Evolutionary conservation across 1,140 invertebrate genomes (phyloP).

Genomic region (Eupristina koningsbergeri): DNA sequence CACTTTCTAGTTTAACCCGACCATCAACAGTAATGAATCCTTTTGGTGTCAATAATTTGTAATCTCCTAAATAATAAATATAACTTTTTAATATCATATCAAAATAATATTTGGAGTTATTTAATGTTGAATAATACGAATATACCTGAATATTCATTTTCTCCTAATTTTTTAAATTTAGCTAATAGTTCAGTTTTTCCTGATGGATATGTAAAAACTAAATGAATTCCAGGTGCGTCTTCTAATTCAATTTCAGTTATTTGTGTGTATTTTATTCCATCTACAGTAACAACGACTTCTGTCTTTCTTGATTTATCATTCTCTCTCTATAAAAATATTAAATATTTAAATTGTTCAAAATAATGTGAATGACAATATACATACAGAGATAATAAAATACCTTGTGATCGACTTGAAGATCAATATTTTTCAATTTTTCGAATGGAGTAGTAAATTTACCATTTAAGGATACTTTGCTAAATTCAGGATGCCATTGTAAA

Average conservation of each 20-base stretch:
- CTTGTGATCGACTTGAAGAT: constrained; percentile 74
- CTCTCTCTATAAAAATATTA: constrained; percentile 63
- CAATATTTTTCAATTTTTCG: constrained; percentile 75
- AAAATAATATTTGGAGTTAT: not conserved
- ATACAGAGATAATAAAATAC: constrained; percentile 58
- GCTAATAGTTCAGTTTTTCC: constrained; percentile 73
- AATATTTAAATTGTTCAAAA: not conserved
- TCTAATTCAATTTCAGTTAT: constrained; percentile 68
- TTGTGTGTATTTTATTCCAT: constrained; percentile 73
- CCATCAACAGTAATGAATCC: constrained; percentile 67
- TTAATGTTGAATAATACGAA: not conserved
- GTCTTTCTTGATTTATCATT: constrained; percentile 70
- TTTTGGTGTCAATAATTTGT: constrained; percentile 63
- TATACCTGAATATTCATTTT: constrained; percentile 74
- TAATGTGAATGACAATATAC: constrained; percentile 58
- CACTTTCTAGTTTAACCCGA: constrained; percentile 75
- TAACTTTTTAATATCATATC: not conserved
- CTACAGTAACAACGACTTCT: constrained; percentile 66
- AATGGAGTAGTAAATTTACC: constrained; percentile 64
- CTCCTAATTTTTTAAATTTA: constrained; percentile 74
- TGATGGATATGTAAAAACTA: constrained; percentile 70
- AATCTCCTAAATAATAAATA: constrained; percentile 59
- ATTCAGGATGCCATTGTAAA: constrained; percentile 52
- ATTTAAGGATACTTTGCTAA: constrained; percentile 51
- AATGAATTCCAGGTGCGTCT: constrained; percentile 65